Conservation (phyloP, 2,888 invertebrate species). For the Sialis fuliginosa region DNA sequence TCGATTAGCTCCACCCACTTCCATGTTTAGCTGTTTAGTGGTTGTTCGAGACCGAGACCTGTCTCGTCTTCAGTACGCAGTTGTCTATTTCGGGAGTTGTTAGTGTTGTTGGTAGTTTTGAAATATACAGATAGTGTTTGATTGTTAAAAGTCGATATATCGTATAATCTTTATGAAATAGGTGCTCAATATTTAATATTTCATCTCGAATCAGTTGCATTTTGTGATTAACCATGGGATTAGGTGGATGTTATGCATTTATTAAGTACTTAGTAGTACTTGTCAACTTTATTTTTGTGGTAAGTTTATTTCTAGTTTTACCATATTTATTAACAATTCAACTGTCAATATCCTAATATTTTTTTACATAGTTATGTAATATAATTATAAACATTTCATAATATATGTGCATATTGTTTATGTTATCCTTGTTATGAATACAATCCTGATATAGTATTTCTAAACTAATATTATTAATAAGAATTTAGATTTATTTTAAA, state of each 20-base stretch:
- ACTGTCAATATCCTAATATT: too few relatives aligned
- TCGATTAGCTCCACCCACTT: constrained; percentile 28
- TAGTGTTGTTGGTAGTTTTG: not conserved
- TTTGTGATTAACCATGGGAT: constrained; percentile 32
- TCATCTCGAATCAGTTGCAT: not conserved
- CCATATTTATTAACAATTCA: not conserved
- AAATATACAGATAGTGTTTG: too few relatives aligned
- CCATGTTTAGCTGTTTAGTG: not conserved
- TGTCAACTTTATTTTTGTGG: constrained; percentile 56
- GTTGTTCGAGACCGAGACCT: not conserved
- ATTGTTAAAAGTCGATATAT: too few relatives aligned
- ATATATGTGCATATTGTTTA: too few relatives aligned
- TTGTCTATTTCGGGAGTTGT: not conserved
- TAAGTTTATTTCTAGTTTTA: constrained; percentile 26
- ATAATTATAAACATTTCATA: too few relatives aligned
- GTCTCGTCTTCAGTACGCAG: not conserved
- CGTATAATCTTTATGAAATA: too few relatives aligned
- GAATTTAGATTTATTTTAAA: too few relatives aligned
- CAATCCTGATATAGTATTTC: too few relatives aligned
- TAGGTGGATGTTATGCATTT: constrained; percentile 50
- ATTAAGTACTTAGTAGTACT: constrained; percentile 55
- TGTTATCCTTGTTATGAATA: too few relatives aligned
- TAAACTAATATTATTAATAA: too few relatives aligned
- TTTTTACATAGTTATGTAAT: too few relatives aligned
- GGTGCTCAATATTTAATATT: too few relatives aligned